Conservation (phyloP, 2,113 vertebrate species). For the Cyanoderma ruficeps region DNA sequence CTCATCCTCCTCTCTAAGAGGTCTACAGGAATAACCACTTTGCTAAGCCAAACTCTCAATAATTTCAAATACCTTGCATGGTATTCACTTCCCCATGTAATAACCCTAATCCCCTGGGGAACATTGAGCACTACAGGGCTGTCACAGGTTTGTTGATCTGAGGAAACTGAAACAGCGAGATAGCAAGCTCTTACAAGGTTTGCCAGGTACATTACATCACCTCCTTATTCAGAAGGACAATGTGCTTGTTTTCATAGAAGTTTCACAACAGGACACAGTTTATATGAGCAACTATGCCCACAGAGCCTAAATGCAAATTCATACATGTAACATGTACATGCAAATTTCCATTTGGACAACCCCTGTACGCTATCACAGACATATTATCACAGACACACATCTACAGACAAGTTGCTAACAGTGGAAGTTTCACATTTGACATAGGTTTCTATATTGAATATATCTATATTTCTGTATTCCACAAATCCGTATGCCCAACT, state of each 20-base stretch:
- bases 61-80: background rate
- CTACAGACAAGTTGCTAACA: background rate
- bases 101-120: background rate
- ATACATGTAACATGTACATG: fast-evolving
- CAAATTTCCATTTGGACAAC: background rate
- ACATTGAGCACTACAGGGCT: background rate
- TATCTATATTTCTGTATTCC: background rate
- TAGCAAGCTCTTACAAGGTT: background rate
- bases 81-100: background rate
- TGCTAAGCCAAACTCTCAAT: background rate
- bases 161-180: background rate
- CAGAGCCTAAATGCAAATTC: background rate
- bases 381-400: background rate
- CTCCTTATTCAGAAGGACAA: background rate
- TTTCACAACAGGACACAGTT: background rate
- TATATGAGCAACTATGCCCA: background rate
- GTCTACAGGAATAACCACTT: background rate
- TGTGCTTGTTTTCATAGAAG: background rate
- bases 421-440: background rate
- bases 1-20: background rate
- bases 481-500: background rate
- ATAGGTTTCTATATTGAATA: background rate
- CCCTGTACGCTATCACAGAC: background rate
- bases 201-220: background rate
- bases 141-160: background rate